Evolutionary conservation across 2,888 invertebrate species (phyloP).

Genomic region (Nephrotoma guestfalica): DNA sequence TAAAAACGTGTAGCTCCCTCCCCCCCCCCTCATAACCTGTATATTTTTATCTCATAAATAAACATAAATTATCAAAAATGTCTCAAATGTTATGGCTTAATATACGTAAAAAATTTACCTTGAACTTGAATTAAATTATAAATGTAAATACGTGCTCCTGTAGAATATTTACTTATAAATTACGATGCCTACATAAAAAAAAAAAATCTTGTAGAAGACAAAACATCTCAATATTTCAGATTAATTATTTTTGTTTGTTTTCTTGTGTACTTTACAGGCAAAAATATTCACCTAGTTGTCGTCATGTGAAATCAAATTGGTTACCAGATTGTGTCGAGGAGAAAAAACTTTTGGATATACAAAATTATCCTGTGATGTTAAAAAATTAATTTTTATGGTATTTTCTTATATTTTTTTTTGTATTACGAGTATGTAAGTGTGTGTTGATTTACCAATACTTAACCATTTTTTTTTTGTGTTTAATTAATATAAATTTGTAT

Average conservation of each 20-base stretch:
- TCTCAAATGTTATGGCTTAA: background rate
- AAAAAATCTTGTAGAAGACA: background rate
- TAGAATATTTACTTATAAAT: background rate
- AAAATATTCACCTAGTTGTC: slow-evolving; percentile 20
- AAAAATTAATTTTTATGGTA: background rate
- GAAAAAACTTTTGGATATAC: slow-evolving; percentile 11
- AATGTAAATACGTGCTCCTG: background rate
- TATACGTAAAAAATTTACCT: background rate
- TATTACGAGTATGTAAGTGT: background rate
- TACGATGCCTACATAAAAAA: background rate
- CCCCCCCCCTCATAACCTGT: no score
- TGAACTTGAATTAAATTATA: background rate
- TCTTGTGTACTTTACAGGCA: slow-evolving; percentile 15
- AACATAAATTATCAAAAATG: no score
- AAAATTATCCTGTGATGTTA: slow-evolving; percentile 10
- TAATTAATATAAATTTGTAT: background rate
- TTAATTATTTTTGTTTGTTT: background rate
- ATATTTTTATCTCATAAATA: no score
- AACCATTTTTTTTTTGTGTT: background rate
- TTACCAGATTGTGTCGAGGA: slow-evolving; percentile 19
- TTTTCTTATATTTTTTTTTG: background rate
- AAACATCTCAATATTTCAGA: background rate
- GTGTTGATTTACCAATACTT: background rate
- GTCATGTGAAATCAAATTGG: slow-evolving; percentile 24
- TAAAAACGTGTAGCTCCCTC: no score